Percentiles rank a stretch among this genome's conserved stretches.
These are phyloP conservation scores for Scrobipalpa costella DNA, from an alignment of 2,888 invertebrate species.

Conservation along the genomic window DNA sequence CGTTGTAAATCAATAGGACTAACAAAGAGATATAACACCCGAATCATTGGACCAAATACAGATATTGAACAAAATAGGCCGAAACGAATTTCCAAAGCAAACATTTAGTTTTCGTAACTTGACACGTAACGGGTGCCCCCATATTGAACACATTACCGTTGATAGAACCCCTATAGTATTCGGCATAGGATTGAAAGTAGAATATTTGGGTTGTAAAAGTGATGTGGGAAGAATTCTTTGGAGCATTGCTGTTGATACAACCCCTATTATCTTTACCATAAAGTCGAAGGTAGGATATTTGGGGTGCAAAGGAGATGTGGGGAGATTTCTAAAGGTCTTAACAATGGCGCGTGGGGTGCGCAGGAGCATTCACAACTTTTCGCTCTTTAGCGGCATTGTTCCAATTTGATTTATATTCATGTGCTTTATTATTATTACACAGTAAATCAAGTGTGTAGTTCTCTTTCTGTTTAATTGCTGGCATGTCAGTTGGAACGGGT, in stretches of 20 bases:
- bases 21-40: conserved; percentile 55
- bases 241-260: conserved; percentile 9
- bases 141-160: conserved; percentile 32
- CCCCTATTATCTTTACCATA: conserved; percentile 11
- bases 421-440: conserved; percentile 68
- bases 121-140: conserved; percentile 72
- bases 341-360: conserved; percentile 71
- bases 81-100: conserved; percentile 80
- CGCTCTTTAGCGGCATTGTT: conserved; percentile 78
- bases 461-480: conserved; percentile 46
- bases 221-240: conserved; percentile 37
- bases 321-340: conserved; percentile 48
- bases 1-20: conserved; percentile 33
- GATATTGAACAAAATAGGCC: conserved; percentile 62
- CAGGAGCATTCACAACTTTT: conserved; percentile 76
- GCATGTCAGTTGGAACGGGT: conserved; percentile 13
- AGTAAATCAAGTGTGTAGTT: conserved; percentile 69
- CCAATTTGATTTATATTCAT: conserved; percentile 81
- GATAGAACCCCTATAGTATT: conserved; percentile 16
- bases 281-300: conserved; percentile 22
- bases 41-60: conserved; percentile 60
- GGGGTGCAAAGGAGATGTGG: conserved; percentile 20
- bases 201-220: conserved; percentile 17
- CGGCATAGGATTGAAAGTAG: conserved; percentile 21
- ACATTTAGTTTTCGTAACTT: conserved; percentile 72